Base-by-base conservation (phyloP, 2,113 vertebrate genomes). In the Riparia riparia region DNA sequence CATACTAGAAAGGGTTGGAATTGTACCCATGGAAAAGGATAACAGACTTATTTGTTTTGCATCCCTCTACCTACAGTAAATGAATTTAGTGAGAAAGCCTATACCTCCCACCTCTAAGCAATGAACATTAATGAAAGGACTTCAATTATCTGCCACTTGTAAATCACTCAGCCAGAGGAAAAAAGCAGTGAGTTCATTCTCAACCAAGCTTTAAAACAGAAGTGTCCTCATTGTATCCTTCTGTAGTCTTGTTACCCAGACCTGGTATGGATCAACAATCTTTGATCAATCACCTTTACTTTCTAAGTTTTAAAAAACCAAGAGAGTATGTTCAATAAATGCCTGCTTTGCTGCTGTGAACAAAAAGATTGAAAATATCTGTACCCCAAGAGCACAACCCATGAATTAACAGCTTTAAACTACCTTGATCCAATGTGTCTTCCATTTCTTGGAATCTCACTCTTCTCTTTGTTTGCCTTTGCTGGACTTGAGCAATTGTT, bases 361-460 rank as follows among this genome's bases (percentile, higher is more conserved):
- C 57, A 79, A 51, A 44, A 60, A 63, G 21, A 57, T 19, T 29
- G 41, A 41, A 25, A 42, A 14, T 9, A 45, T 58, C 82, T 78
- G 47, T 29, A 76, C 10, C 37, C 32, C 66, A 76, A 50, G 54
- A 80, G 14, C 10, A 14, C 25, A 82, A 37, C 6, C 8, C 24
- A 26, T 17, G 25, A 84, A 76, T 64, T 50, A 93, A 58, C 9
- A 90, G n/a, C 39, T 71, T 79, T 44, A 73, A 32, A 91, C 25
- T 97, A 99, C 99, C 99, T 82, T 98, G 98, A 74, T 99, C 99
- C 81, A 99, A 96, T 14, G 93, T 92, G 14, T 99, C 99, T 5
- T 99, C 99, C 74, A 98, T 98, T 90, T 99, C 98, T 96, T 98
- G 98, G 97, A 99, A 99, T 82, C 98, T 97, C 80, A 99, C 99